Evolutionary conservation across 2,888 invertebrate species (phyloP).

Genomic region (Molorchus minor): DNA sequence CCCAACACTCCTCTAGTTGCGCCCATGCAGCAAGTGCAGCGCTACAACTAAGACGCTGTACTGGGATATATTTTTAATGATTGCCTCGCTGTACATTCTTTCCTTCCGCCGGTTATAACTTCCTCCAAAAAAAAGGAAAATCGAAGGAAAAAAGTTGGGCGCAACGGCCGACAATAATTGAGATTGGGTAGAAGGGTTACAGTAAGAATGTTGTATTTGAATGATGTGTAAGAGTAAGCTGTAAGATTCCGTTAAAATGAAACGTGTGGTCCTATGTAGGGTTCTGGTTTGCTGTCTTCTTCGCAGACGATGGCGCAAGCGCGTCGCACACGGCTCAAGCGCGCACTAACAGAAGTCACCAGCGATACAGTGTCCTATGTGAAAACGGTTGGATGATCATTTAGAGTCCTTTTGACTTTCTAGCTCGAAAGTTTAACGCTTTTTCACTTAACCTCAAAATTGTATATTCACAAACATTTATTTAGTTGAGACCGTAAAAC

Average conservation of each 20-base stretch:
- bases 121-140: too few relatives aligned
- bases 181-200: constrained; percentile 24
- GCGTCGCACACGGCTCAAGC: constrained; percentile 83
- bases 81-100: too few relatives aligned
- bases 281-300: constrained; percentile 87
- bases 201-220: constrained; percentile 25
- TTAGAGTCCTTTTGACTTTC: constrained; percentile 53
- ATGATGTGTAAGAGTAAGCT: constrained; percentile 18
- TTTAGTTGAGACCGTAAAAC: constrained; percentile 27
- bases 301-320: constrained; percentile 91
- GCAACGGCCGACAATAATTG: constrained; percentile 13
- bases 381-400: constrained; percentile 76
- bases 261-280: constrained; percentile 54
- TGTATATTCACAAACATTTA: constrained; percentile 22
- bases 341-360: constrained; percentile 90
- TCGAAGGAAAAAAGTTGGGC: too few relatives aligned
- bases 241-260: constrained; percentile 26
- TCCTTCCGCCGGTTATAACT: too few relatives aligned
- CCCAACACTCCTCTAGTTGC: too few relatives aligned
- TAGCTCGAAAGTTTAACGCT: constrained; percentile 49
- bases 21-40: too few relatives aligned
- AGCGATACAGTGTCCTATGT: constrained; percentile 88
- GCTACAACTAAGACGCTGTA: too few relatives aligned
- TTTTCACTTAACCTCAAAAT: constrained; percentile 53
- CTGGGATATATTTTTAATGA: too few relatives aligned